phyloP scores from a whole-genome alignment of 2,113 vertebrate genomes.

The Delphinapterus leucas region DNA sequence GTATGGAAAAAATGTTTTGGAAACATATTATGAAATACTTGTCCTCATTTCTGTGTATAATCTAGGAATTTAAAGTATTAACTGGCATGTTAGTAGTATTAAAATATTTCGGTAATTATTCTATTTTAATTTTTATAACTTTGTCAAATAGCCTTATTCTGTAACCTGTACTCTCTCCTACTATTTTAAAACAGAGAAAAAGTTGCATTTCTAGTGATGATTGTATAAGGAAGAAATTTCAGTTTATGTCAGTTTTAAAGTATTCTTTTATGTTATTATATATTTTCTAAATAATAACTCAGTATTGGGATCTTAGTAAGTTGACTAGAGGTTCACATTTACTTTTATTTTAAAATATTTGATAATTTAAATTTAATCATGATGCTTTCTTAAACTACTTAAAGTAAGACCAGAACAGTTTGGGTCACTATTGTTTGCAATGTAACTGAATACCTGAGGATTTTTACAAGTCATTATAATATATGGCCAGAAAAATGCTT shows the following conservation, averaged over 20 bases:
- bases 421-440: not conserved
- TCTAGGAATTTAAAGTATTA: not conserved
- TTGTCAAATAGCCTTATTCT: not conserved
- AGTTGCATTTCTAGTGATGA: not conserved
- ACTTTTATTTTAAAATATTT: not conserved
- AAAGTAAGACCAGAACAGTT: not conserved
- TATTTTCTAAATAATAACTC: not conserved
- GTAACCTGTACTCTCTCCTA: not conserved
- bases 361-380: not conserved
- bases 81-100: too few species aligned
- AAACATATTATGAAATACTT: not conserved
- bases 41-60: not conserved
- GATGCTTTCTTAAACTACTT: not conserved
- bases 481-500: not conserved
- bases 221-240: not conserved
- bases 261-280: not conserved
- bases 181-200: not conserved
- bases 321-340: not conserved
- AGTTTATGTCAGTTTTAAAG: not conserved
- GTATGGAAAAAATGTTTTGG: not conserved
- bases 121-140: not conserved
- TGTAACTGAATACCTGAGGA: not conserved
- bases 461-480: not conserved
- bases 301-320: not conserved
- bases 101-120: not conserved